These are phyloP conservation scores for Dermatemys mawii DNA, from an alignment of 2,113 vertebrate genomes.

Conservation along the genomic window DNA sequence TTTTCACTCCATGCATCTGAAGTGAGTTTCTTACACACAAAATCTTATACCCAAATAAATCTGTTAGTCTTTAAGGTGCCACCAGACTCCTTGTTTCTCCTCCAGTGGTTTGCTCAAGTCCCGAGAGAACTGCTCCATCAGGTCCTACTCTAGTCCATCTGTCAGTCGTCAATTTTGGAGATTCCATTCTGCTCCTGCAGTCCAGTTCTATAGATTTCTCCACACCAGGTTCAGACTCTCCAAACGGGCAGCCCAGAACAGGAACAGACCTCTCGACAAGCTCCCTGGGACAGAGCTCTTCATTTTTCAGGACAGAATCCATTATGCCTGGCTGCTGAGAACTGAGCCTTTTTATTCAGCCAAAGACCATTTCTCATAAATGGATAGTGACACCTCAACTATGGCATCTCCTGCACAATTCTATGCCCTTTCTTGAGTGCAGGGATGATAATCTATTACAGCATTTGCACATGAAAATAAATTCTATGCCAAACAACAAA, in stretches of 20 bases:
- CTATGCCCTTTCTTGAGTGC: background rate
- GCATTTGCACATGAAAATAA: background rate
- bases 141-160: background rate
- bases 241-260: background rate
- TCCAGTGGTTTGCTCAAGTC: background rate
- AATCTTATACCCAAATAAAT: too few relatives aligned
- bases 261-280: background rate
- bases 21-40: too few relatives aligned
- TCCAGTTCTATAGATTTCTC: background rate
- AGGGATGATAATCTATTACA: background rate
- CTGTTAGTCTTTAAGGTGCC: too few relatives aligned
- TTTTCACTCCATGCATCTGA: too few relatives aligned
- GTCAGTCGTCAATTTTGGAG: background rate
- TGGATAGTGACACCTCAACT: background rate
- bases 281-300: background rate
- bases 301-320: background rate
- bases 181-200: background rate
- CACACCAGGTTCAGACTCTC: background rate
- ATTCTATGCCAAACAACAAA: background rate
- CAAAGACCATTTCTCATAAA: background rate
- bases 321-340: background rate
- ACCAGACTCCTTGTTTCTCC: background rate
- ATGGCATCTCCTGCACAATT: background rate
- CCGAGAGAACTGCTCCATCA: background rate
- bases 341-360: background rate